These are phyloP conservation scores for Melospiza georgiana DNA, from an alignment of 2,113 vertebrate species.

Conservation along the genomic window DNA sequence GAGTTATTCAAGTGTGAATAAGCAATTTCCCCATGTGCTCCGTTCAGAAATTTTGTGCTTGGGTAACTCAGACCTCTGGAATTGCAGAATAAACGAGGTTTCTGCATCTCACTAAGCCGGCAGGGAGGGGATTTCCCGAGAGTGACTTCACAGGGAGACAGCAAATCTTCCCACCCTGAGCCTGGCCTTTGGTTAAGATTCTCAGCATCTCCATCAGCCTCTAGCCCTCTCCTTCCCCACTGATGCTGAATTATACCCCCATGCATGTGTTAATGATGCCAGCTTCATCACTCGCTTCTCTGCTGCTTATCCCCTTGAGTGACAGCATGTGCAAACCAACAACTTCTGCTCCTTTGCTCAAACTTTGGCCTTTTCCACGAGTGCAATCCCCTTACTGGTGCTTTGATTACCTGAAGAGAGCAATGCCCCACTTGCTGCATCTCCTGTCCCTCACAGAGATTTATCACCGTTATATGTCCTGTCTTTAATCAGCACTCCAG, in stretches of 20 bases:
- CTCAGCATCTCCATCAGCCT: not conserved
- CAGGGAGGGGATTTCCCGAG: not conserved
- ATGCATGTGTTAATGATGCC: accelerated
- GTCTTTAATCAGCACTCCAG: not conserved
- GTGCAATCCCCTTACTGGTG: not conserved
- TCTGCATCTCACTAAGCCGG: not conserved
- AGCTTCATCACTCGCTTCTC: accelerated
- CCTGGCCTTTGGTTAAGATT: not conserved
- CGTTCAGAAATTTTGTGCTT: slow-evolving; percentile 61
- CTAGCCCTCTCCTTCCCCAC: not conserved
- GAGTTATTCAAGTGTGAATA: slow-evolving; percentile 68
- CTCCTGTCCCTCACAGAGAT: not conserved
- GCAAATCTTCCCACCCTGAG: not conserved
- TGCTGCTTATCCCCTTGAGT: not conserved
- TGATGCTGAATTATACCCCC: accelerated
- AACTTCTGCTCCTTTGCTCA: not conserved
- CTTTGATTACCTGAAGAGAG: not conserved
- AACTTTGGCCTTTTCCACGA: not conserved
- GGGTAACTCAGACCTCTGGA: slow-evolving; percentile 49
- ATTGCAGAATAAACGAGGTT: not conserved
- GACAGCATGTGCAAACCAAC: not conserved
- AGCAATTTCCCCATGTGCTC: slow-evolving; percentile 59
- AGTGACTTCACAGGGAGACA: not conserved
- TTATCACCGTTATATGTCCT: not conserved
- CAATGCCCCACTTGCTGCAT: not conserved